Evolutionary conservation across 1,140 invertebrate genomes (phyloP), one percentile per base, ranked within the genome.

Genomic region (Drosophila nebulosa): DNA sequence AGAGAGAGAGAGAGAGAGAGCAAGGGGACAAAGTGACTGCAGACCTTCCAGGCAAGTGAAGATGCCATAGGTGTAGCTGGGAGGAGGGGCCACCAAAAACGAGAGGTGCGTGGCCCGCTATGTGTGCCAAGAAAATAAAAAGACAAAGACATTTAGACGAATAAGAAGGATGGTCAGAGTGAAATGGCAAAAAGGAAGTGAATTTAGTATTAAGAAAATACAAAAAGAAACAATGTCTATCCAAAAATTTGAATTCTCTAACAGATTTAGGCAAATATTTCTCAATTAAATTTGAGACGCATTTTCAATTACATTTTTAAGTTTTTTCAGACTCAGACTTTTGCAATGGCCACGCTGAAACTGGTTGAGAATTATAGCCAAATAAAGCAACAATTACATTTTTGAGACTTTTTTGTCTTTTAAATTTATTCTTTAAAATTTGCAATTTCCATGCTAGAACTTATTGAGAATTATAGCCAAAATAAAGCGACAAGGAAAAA

Each of bases 131-230:
- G 39, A 42, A 46, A 46, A 7, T 16, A 21, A 21, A 46, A 27
- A 5, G 7, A n/a, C 7, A 7, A 14, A 56, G 7, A 30, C 7
- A 32, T 56, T 16, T 62, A 69, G 64, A 60, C 59, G 66, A 67
- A 62, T 22, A 50, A 14, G 16, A 21, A 24, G 9, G 16, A 6
- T 10, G 7, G 9, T 27, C 2, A 26, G 58, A 30, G 16, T 26
- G n/a, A 42, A 52, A 16, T 22, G 14, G 30, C 14, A 16, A 51
- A 50, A 18, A 30, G 24, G 52, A 57, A 18, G 30, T 10, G 42
- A 39, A 70, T 26, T 4, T 39, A 10, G 7, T 5, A 32, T 18
- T 6, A 16, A n/a, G 36, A 30, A 9, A 10, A 18, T 30, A 1
- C 12, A 3, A 36, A 68, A 50, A 63, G 14, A 0, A 18, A 0